Conservation (phyloP, 1,140 invertebrate species). For the Drosophila pallidifrons region DNA sequence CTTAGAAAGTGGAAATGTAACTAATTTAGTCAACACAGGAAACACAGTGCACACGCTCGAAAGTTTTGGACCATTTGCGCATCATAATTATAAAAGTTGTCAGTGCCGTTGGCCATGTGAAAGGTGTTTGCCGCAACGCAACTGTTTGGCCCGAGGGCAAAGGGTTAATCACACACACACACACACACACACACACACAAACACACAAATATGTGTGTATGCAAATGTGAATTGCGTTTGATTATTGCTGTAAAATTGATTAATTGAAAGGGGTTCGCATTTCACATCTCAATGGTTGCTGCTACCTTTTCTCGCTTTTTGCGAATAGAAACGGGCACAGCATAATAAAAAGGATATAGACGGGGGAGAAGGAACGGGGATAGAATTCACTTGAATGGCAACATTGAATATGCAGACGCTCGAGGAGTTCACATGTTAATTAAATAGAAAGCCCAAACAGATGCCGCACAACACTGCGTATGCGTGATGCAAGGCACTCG, state of each 20-base stretch:
- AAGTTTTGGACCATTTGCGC: conserved; percentile 75
- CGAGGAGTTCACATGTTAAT: conserved; percentile 71
- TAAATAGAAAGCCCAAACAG: conserved; percentile 72
- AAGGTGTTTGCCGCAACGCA: conserved; percentile 11
- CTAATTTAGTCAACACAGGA: conserved; percentile 65
- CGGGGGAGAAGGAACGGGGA: conserved; percentile 20
- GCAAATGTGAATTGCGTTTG: conserved; percentile 33
- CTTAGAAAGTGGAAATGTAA: conserved; percentile 76
- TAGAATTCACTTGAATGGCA: conserved; percentile 50
- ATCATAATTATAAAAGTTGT: conserved; percentile 82
- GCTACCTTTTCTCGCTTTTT: background rate
- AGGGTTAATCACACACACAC: conserved; percentile 1
- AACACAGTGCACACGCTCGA: conserved; percentile 30
- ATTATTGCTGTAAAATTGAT: conserved; percentile 41
- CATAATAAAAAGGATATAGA: conserved; percentile 14
- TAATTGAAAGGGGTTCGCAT: conserved; percentile 33
- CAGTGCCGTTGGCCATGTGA: conserved; percentile 41
- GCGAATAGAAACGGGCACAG: conserved; percentile 6
- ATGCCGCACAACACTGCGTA: conserved; percentile 44
- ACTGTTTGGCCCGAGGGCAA: background rate
- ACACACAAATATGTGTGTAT: background rate
- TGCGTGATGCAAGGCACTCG: conserved; percentile 65
- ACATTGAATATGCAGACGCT: conserved; percentile 68
- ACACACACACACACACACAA: background rate
- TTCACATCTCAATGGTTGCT: conserved; percentile 24